Base-by-base conservation (phyloP, 92 coral and sea anemone genomes). In the Actinernus sp. region DNA sequence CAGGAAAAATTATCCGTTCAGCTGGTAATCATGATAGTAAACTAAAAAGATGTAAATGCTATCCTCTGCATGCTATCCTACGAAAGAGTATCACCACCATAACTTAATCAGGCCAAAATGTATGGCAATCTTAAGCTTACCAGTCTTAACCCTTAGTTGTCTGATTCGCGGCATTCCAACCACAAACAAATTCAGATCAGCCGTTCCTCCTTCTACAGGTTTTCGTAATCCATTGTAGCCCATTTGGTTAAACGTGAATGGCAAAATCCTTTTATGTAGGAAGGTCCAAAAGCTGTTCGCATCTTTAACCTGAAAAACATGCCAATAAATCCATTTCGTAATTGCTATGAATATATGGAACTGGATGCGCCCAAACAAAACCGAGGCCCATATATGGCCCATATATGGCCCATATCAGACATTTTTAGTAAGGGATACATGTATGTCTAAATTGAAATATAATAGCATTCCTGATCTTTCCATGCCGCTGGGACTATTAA, bases 121-220 rank as follows among this genome's bases (percentile, higher is more conserved):
- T 48, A 2, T 19, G 3, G 2, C 0, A 1, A 1, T 19, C 0
- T 8, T 2, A 20, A 7, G 13, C 65, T 3, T 86, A 86, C 92
- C 88, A 67, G 55, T 68, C 46, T 69, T 66, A 17, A 71, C 82
- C 40, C 92, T 50, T 27, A 68, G 84, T 67, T 81, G 92, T 41
- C 92, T 46, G 0, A 86, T 58, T 11, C 92, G 82, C 19, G 92
- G 92, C 88, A 86, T 81, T 3, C 92, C 92, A 47, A 86, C 71
- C 19, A 86, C 55, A 55, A 69, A 86, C 45, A 86, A 55, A 37
- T 55, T 50, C 17, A 65, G 68, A 21, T 81, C 88, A 1, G 71
- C 62, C n/a, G 82, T 66, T 31, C 73, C 70, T 16, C 88, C 88
- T 20, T 86, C 92, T 50, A 19, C 20, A 17, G 2, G 37, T 38